A percentile compares a stretch with the other conserved stretches of the same genome.
Evolutionary conservation across 1,140 invertebrate species (phyloP).

Genomic region (Panagrolaimus sp.): DNA sequence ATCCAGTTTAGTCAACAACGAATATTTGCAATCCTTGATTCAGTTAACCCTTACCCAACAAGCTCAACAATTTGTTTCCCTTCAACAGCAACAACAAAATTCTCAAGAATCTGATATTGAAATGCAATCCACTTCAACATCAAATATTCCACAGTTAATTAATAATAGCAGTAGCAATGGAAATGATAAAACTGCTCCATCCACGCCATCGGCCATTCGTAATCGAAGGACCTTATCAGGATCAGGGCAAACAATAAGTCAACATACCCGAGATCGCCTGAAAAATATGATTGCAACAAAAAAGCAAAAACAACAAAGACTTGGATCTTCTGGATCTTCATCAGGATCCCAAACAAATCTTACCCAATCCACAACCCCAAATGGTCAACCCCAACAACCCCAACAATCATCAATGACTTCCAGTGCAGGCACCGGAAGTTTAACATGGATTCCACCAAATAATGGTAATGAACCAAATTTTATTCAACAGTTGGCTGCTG

Average conservation of each 20-base stretch:
- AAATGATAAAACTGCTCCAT: background rate
- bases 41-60: conserved; percentile 18
- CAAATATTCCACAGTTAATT: background rate
- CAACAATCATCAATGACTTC: background rate
- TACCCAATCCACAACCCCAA: background rate
- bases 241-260: conserved; percentile 49
- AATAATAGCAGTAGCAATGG: background rate
- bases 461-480: background rate
- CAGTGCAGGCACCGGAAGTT: background rate
- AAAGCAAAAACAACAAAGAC: conserved; percentile 42
- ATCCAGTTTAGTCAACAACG: background rate
- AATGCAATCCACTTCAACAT: conserved; percentile 11
- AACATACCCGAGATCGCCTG: conserved; percentile 47
- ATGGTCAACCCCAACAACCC: too few relatives aligned
- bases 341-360: background rate
- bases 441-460: conserved; percentile 29
- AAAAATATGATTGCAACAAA: conserved; percentile 55
- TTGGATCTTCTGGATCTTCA: conserved; percentile 13
- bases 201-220: conserved; percentile 22
- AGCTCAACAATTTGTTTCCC: conserved; percentile 14
- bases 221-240: conserved; percentile 46
- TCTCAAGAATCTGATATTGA: conserved; percentile 12
- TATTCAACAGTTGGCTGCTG: conserved; percentile 1
- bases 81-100: conserved; percentile 10
- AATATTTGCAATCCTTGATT: background rate